A percentile compares a stretch with the other conserved stretches of the same genome.
phyloP scores from a whole-genome alignment of 2,113 vertebrate genomes.

The Cavia porcellus region DNA sequence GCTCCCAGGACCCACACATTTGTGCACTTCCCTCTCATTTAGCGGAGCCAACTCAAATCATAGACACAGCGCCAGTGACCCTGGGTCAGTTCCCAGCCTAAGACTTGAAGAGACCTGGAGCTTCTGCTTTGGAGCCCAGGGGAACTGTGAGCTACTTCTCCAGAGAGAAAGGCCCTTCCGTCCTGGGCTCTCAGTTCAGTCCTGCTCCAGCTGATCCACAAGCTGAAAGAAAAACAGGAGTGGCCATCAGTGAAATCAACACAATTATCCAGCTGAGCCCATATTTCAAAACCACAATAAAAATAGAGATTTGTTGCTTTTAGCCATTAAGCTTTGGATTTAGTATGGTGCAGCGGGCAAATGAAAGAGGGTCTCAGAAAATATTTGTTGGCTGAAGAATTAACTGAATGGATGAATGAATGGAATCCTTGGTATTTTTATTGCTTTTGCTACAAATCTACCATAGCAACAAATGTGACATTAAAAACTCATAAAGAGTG shows the following conservation, averaged over 20 bases:
- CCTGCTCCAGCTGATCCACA: background rate
- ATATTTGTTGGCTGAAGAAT: background rate
- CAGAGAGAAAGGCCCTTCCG: background rate
- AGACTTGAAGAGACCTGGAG: background rate
- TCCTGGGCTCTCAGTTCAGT: background rate
- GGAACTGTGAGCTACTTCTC: background rate
- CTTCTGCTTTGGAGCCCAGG: conserved; percentile 1
- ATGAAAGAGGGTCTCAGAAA: background rate
- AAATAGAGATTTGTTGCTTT: conserved; percentile 30
- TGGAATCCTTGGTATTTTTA: background rate
- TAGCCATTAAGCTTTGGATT: background rate
- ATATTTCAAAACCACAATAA: background rate
- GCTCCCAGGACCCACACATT: background rate
- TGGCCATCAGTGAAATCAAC: background rate
- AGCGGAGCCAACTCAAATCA: background rate
- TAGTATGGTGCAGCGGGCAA: background rate
- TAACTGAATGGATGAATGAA: background rate
- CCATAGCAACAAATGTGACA: conserved; percentile 33
- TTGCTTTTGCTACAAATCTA: conserved; percentile 56
- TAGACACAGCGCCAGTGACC: background rate
- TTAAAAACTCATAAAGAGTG: conserved; percentile 33
- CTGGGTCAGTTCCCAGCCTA: background rate
- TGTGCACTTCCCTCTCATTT: background rate
- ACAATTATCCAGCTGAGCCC: background rate
- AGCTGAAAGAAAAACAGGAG: background rate